Evolutionary conservation across 2,113 vertebrate species (phyloP), one percentile per base, ranked within the genome.

Genomic region (Anarrhichthys ocellatus): DNA sequence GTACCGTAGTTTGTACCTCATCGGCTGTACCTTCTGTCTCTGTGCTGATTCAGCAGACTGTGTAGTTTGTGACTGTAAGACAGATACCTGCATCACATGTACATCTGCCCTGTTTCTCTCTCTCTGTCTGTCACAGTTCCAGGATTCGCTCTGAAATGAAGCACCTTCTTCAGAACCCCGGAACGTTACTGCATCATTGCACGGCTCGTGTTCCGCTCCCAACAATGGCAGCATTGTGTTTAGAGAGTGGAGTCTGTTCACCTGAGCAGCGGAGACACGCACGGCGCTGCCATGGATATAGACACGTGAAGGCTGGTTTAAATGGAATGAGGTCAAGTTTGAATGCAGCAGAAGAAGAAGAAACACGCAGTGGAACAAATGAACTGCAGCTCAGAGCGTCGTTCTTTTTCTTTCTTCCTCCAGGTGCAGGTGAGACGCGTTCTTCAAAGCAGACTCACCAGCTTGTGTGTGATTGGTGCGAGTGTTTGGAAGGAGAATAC

Each of bases 221-320:
- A 40, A 73, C 59, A 71, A 83, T 38, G 29, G 61, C 36, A 15
- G 22, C 74, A 38, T 61, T 61, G 66, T 75, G 54, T 9, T 34
- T 65, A 63, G 70, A 50, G 76, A 58, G 86, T 67, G 42, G 78
- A 79, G 87, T 86, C 87, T 32, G 58, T 29, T 9, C 10, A 76
- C 56, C 83, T 91, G 86, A 67, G 72, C 70, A 69, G 29, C 27
- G 52, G 63, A 87, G 86, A 88, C 87, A 86, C 80, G 74, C 63
- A 68, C 36, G 75, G 48, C 40, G 68, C 38, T 10, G 73, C 86
- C 80, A 66, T 42, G 66, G 66, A 80, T 77, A 87, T 44, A 72
- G 58, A 72, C 61, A 8, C 74, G 83, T 73, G 73, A 20, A 80
- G 68, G 71, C 69, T 62, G 72, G 61, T 70, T 66, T 46, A 17